These are phyloP conservation scores for Arion vulgaris DNA, from an alignment of 1,140 invertebrate genomes.

Conservation along the genomic window DNA sequence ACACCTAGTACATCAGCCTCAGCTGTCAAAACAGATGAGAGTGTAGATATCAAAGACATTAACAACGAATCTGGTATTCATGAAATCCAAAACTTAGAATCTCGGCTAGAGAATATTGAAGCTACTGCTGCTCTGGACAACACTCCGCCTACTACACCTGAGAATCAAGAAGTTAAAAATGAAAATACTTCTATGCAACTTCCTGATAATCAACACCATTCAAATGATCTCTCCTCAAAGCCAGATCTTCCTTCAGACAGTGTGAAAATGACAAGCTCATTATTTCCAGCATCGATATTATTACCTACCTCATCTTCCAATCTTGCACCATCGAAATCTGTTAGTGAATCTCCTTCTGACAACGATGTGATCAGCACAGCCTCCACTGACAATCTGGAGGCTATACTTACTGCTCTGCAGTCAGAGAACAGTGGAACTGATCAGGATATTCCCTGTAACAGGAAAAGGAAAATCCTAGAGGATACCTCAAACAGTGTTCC, in stretches of 20 bases:
- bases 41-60: constrained; percentile 65
- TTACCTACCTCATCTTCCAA: background rate
- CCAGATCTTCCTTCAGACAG: constrained; percentile 36
- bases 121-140: constrained; percentile 77
- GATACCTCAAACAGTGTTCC: constrained; percentile 18
- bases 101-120: constrained; percentile 40
- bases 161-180: constrained; percentile 67
- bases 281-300: background rate
- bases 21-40: background rate
- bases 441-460: constrained; percentile 40
- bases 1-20: constrained; percentile 27
- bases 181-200: constrained; percentile 22
- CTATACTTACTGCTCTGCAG: constrained; percentile 59
- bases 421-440: constrained; percentile 44
- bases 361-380: constrained; percentile 63
- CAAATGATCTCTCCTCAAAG: constrained; percentile 43
- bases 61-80: constrained; percentile 72
- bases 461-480: constrained; percentile 52
- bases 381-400: constrained; percentile 60
- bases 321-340: constrained; percentile 7
- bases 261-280: constrained; percentile 40
- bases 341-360: constrained; percentile 62
- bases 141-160: constrained; percentile 86
- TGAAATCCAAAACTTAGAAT: constrained; percentile 37
- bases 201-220: constrained; percentile 20